A percentile compares a stretch with the other conserved stretches of the same genome.
Evolutionary conservation across 1,140 invertebrate genomes (phyloP).

Genomic region (Pseudomyrmex sp.): DNA sequence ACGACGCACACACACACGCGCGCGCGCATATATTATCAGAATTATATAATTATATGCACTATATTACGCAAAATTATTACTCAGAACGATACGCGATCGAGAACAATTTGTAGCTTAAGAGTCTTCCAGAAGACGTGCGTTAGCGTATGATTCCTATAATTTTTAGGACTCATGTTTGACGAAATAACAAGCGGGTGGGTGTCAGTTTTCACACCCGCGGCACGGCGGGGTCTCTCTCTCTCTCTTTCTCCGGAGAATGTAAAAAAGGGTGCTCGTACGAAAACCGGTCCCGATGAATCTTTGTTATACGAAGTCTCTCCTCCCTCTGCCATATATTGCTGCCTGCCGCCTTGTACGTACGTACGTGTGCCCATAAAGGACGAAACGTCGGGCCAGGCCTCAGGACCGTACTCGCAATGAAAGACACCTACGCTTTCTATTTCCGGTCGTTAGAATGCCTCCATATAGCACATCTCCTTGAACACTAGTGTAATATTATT

Average conservation of each 20-base stretch:
- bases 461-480: not conserved
- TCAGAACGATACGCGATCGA: not conserved
- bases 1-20: too few species aligned
- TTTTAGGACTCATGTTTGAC: constrained; percentile 82
- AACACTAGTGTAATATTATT: not conserved
- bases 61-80: too few species aligned
- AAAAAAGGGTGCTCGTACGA: constrained; percentile 78
- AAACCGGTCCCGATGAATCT: constrained; percentile 85
- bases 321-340: not conserved
- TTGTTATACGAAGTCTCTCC: constrained; percentile 75
- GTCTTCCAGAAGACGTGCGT: constrained; percentile 8
- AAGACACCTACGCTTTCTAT: constrained; percentile 14
- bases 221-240: constrained; percentile 77
- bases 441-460: not conserved
- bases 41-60: constrained; percentile 21
- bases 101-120: constrained; percentile 19
- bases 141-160: constrained; percentile 82
- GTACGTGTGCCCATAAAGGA: constrained; percentile 63
- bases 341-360: constrained; percentile 25
- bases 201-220: constrained; percentile 85
- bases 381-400: constrained; percentile 16
- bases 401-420: constrained; percentile 62
- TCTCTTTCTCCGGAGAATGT: constrained; percentile 75
- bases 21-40: not conserved
- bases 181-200: constrained; percentile 85